These are phyloP conservation scores for Eurytoma adleriae DNA, from an alignment of 2,888 invertebrate species.

Conservation along the genomic window DNA sequence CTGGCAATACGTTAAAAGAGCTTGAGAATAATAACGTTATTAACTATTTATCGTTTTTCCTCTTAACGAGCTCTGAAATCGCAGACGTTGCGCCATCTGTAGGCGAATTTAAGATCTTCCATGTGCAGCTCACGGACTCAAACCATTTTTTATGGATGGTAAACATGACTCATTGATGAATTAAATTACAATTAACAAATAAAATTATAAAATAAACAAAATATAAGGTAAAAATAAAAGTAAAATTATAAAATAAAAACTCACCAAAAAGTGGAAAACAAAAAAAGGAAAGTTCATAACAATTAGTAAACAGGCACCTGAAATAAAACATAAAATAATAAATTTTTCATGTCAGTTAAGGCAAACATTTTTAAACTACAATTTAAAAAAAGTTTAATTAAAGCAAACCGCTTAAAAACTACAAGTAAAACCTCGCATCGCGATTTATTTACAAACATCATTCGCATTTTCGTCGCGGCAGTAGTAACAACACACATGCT, in stretches of 20 bases:
- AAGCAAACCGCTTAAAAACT: neutral
- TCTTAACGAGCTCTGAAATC: neutral
- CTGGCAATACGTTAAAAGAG: slow-evolving; percentile 35
- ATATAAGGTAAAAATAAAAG: slow-evolving; percentile 14
- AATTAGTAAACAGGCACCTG: slow-evolving; percentile 40
- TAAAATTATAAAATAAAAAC: slow-evolving; percentile 28
- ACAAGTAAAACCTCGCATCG: neutral
- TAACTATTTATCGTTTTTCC: slow-evolving; percentile 41
- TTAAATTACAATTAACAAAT: too few species aligned
- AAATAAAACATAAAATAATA: slow-evolving; percentile 28
- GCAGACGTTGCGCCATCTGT: slow-evolving; percentile 41
- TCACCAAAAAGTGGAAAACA: slow-evolving; percentile 43
- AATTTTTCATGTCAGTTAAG: neutral
- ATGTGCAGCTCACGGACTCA: neutral
- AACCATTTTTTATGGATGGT: slow-evolving; percentile 5
- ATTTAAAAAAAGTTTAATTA: too few species aligned
- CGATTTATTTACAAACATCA: neutral
- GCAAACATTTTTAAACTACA: too few species aligned
- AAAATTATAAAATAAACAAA: neutral
- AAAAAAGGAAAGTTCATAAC: slow-evolving; percentile 1
- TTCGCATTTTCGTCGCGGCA: neutral
- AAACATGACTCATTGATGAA: too few species aligned
- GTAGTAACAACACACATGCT: neutral
- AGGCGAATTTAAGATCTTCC: neutral
- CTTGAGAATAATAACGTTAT: slow-evolving; percentile 49